Conservation (phyloP, 2,888 invertebrate genomes). For the Drymonia ruficornis region DNA sequence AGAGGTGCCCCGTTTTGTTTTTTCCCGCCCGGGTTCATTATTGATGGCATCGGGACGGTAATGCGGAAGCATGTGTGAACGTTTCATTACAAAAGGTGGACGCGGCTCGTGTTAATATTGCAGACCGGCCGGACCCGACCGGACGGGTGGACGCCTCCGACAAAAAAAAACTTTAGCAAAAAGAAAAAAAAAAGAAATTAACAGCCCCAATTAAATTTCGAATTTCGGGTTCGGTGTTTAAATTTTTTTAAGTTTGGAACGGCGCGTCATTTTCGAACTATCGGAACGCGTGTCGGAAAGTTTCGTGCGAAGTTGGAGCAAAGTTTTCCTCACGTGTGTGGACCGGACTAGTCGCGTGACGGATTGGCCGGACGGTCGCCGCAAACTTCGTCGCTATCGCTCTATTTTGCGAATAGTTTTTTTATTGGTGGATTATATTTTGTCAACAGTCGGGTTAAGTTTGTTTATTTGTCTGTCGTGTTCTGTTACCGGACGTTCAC, state of each 20-base stretch:
- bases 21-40: slow-evolving; percentile 85
- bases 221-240: slow-evolving; percentile 44
- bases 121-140: slow-evolving; percentile 82
- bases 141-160: slow-evolving; percentile 79
- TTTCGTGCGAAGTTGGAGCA: slow-evolving; percentile 61
- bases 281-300: slow-evolving; percentile 67
- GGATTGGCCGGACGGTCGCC: slow-evolving; percentile 60
- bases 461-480: slow-evolving; percentile 58
- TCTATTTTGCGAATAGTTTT: slow-evolving; percentile 34
- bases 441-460: slow-evolving; percentile 51
- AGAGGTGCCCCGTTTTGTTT: slow-evolving; percentile 83
- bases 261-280: slow-evolving; percentile 56
- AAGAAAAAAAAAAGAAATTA: slow-evolving; percentile 55
- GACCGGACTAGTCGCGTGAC: slow-evolving; percentile 50
- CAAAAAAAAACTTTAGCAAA: slow-evolving; percentile 63
- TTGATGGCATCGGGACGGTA: slow-evolving; percentile 85
- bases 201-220: slow-evolving; percentile 50
- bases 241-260: slow-evolving; percentile 42
- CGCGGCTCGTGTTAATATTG: slow-evolving; percentile 83
- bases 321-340: slow-evolving; percentile 76
- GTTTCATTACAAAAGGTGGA: slow-evolving; percentile 85
- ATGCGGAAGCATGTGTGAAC: slow-evolving; percentile 85
- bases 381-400: slow-evolving; percentile 37
- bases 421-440: slow-evolving; percentile 54
- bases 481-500: slow-evolving; percentile 65